Percentiles rank a stretch among this genome's conserved stretches.
Evolutionary conservation across 92 coral and sea anemone species (phyloP).

Genomic region (Epizoanthus illoricatus): DNA sequence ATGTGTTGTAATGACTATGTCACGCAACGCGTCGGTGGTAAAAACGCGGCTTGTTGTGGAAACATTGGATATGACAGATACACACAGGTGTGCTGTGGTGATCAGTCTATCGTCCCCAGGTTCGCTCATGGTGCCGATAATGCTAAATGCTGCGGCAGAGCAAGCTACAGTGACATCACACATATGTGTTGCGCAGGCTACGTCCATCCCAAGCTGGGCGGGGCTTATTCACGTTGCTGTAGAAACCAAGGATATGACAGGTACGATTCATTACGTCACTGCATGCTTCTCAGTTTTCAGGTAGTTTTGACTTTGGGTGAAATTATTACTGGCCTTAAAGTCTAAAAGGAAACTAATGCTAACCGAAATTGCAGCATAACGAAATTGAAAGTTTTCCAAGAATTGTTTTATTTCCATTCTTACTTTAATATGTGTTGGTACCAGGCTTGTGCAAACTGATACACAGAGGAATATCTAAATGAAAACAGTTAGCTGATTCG

Average conservation of each 20-base stretch:
- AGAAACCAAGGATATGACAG: constrained; percentile 30
- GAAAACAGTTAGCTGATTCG: no score
- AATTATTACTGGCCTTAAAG: no score
- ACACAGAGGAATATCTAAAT: no score
- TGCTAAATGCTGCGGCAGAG: constrained; percentile 42
- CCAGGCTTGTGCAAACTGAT: no score
- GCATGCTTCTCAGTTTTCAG: no score
- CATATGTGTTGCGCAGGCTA: constrained; percentile 41
- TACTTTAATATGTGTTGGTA: no score
- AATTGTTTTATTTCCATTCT: no score
- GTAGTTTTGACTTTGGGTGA: no score
- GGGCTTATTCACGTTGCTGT: constrained; percentile 32
- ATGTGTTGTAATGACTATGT: constrained; percentile 48
- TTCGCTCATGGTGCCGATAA: constrained; percentile 22
- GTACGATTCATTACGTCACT: not conserved
- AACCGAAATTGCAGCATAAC: no score
- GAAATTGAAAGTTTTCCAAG: no score
- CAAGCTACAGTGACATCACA: constrained; percentile 36
- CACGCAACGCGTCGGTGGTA: constrained; percentile 22
- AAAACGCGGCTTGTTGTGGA: constrained; percentile 41
- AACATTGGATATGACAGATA: constrained; percentile 29
- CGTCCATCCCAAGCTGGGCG: constrained; percentile 24
- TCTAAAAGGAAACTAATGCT: no score
- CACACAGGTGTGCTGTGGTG: constrained; percentile 45
- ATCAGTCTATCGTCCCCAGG: constrained; percentile 25